A percentile compares a stretch with the other conserved stretches of the same genome.
phyloP scores from a whole-genome alignment of 2,113 vertebrate genomes.

The Sebastes fasciatus region DNA sequence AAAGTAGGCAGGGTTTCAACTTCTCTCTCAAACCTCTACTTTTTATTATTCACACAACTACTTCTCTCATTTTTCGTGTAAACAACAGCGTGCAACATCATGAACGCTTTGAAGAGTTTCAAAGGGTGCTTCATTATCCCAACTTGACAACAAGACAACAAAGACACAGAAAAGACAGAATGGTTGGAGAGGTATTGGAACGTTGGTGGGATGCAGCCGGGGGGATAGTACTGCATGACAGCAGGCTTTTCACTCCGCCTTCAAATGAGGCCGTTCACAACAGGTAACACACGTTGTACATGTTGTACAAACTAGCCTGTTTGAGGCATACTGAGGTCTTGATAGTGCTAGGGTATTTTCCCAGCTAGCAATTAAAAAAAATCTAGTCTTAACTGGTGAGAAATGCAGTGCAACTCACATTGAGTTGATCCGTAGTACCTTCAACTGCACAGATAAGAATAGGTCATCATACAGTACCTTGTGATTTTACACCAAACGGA shows the following conservation, averaged over 20 bases:
- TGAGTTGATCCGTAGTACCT: background rate
- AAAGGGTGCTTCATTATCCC: background rate
- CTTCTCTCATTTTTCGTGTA: background rate
- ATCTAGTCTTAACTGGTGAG: background rate
- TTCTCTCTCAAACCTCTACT: no score
- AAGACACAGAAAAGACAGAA: no score
- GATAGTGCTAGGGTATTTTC: background rate
- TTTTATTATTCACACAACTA: background rate
- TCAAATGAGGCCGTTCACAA: background rate
- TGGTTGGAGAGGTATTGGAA: background rate
- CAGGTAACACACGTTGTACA: background rate
- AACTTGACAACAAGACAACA: no score
- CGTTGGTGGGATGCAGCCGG: background rate
- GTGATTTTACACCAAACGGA: slow-evolving; percentile 79
- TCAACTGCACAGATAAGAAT: background rate
- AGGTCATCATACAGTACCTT: slow-evolving; percentile 64
- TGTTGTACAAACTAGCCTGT: background rate
- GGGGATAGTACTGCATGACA: background rate
- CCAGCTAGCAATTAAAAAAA: background rate
- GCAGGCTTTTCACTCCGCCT: background rate
- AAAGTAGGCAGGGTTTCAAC: no score
- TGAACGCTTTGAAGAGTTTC: background rate
- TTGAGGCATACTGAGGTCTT: background rate
- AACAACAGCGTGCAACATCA: background rate
- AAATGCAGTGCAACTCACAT: background rate